Evolutionary conservation across 2,888 invertebrate species (phyloP), one percentile per base, ranked within the genome.

Genomic region (Eudasyphora cyanicolor): DNA sequence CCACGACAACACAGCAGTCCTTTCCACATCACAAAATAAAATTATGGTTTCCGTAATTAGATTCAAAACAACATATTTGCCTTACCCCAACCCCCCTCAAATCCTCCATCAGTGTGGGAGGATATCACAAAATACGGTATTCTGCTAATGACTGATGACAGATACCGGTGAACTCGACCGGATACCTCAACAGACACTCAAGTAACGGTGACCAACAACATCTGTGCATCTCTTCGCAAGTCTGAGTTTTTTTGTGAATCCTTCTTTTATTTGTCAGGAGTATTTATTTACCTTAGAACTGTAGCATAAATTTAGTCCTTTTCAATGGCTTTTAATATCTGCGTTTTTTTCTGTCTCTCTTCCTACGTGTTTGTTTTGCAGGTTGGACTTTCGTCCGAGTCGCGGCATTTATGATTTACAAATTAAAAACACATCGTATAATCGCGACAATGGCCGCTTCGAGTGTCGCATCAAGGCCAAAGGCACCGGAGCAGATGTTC

Each of bases 381-480:
- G 96, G 91, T 93, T 97, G 89, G 96, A 96, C 90, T 96, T 95
- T 92, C 94, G 95, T 86, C 96, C 97, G 27, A 94, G 94, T 73
- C 94, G 95, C 85, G 98, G 98, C 78, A 94, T 94, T 85, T 98
- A 98, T 93, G 98, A 98, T 93, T 93, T 98, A 89, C 94, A 96
- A 92, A 97, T 98, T 89, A 94, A 95, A 86, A 97, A 97, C 91
- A 97, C 98, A 73, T 96, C 96, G 73, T 98, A 98, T 93, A 97
- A 96, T 90, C 94, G 96, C 38, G 98, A 97, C 94, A 98, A 98
- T 92, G 98, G 97, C 85, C 95, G 95, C 88, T 98, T 97, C 93
- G 97, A 97, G 93, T 98, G 98, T 92, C 95, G 96, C 88, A 96
- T 96, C 90, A 97, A 95, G 93, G 97, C 95, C 85, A 95, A 94